Conservation (phyloP, 2,888 invertebrate genomes). For the Pterobdella sp. region DNA sequence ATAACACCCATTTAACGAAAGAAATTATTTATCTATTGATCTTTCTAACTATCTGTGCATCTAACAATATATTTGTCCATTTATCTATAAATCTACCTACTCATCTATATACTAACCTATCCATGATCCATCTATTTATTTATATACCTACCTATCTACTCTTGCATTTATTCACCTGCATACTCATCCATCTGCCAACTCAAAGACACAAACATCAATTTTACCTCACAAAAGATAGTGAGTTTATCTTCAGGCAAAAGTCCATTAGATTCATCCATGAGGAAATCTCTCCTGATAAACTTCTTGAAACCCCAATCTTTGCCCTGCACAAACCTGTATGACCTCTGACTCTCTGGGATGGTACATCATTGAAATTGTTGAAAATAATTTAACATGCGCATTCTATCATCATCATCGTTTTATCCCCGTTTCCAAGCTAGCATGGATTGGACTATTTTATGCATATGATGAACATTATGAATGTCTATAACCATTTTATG, state of each 20-base stretch:
- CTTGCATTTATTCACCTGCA: not conserved
- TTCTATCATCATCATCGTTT: not conserved
- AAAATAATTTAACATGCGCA: not conserved
- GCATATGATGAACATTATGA: too few species aligned
- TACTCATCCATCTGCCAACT: not conserved
- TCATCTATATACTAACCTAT: not conserved
- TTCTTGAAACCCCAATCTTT: constrained; percentile 99
- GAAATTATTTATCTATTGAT: too few species aligned
- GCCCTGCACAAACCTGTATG: constrained; percentile 98
- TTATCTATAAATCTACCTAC: not conserved
- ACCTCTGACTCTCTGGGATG: constrained; percentile 67
- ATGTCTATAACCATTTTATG: too few species aligned
- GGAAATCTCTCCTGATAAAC: constrained; percentile 95
- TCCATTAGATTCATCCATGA: constrained; percentile 96
- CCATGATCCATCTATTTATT: not conserved
- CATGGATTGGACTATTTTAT: too few species aligned
- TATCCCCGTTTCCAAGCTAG: too few species aligned
- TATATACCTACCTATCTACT: not conserved
- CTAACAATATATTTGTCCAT: too few species aligned
- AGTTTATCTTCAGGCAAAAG: constrained; percentile 95
- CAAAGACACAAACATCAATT: not conserved
- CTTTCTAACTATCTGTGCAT: too few species aligned
- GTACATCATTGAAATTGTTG: not conserved
- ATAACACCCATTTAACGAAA: too few species aligned
- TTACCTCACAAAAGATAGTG: constrained; percentile 94